These are phyloP conservation scores for Molossus alvarezi DNA, from an alignment of 2,797 vertebrate genomes.

Conservation along the genomic window DNA sequence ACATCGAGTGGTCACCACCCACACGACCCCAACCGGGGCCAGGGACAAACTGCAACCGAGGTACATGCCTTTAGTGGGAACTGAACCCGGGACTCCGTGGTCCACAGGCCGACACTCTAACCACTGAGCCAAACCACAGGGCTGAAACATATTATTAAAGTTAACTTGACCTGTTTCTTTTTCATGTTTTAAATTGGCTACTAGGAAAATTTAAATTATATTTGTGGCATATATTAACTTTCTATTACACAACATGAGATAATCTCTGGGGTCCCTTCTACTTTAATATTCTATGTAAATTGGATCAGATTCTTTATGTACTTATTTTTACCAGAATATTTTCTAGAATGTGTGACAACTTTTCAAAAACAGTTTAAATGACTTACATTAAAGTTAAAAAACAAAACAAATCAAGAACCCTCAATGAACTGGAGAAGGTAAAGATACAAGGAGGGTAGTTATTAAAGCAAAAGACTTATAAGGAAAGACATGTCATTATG, in stretches of 20 bases:
- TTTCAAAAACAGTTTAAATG: constrained; percentile 24
- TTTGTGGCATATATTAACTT: background rate
- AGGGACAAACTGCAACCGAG: too few species aligned
- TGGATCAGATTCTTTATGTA: background rate
- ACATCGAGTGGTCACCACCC: too few species aligned
- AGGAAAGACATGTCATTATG: background rate
- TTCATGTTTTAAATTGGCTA: background rate
- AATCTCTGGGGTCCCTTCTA: background rate
- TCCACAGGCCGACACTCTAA: too few species aligned
- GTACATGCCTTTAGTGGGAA: too few species aligned
- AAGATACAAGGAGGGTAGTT: background rate
- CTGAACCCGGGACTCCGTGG: too few species aligned
- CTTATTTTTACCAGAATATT: constrained; percentile 4
- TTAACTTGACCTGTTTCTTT: background rate
- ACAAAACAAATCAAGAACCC: background rate
- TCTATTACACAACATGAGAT: background rate
- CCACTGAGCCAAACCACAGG: too few species aligned
- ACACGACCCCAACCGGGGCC: too few species aligned
- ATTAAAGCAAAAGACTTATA: background rate
- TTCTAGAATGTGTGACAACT: constrained; percentile 24
- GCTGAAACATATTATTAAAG: background rate
- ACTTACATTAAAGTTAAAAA: constrained; percentile 24
- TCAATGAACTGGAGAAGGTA: background rate
- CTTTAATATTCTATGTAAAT: constrained; percentile 62
- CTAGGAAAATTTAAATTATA: background rate